A percentile compares a stretch with the other conserved stretches of the same genome.
phyloP scores from a whole-genome alignment of 2,113 vertebrate genomes.

The Herpetotheres cachinnans region DNA sequence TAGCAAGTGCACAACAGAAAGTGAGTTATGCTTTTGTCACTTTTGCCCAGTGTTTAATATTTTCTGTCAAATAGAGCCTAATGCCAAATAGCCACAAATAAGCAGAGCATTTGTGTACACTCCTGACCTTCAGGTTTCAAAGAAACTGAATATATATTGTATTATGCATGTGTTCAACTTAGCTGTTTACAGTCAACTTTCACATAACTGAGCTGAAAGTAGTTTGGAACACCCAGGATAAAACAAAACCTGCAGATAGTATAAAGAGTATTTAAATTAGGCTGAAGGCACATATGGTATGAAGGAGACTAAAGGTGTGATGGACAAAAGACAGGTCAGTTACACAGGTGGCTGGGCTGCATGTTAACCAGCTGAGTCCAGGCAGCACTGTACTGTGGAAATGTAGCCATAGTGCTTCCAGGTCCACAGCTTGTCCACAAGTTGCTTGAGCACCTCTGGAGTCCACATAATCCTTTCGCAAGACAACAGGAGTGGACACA shows the following conservation, averaged over 20 bases:
- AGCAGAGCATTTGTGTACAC: background rate
- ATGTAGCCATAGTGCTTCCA: rapidly evolving
- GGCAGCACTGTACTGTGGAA: rapidly evolving
- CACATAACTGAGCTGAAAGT: background rate
- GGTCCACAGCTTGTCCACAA: background rate
- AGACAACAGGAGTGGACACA: background rate
- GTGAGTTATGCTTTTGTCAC: background rate
- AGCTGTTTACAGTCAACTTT: background rate
- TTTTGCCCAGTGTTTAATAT: background rate
- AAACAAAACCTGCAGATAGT: background rate
- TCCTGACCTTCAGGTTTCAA: background rate
- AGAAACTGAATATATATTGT: background rate
- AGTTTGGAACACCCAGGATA: background rate
- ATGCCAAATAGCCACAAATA: background rate
- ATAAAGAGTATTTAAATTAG: background rate
- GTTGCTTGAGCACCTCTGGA: background rate
- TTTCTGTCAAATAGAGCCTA: background rate
- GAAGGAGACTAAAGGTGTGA: background rate
- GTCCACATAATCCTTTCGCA: background rate
- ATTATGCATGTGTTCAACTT: background rate
- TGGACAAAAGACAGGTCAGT: background rate
- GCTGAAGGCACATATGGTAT: background rate
- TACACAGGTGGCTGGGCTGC: background rate
- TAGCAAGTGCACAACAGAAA: conserved; percentile 35
- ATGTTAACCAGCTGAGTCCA: background rate